A percentile compares a stretch with the other conserved stretches of the same genome.
Evolutionary conservation across 2,888 invertebrate genomes (phyloP).

Genomic region (Patella depressa): DNA sequence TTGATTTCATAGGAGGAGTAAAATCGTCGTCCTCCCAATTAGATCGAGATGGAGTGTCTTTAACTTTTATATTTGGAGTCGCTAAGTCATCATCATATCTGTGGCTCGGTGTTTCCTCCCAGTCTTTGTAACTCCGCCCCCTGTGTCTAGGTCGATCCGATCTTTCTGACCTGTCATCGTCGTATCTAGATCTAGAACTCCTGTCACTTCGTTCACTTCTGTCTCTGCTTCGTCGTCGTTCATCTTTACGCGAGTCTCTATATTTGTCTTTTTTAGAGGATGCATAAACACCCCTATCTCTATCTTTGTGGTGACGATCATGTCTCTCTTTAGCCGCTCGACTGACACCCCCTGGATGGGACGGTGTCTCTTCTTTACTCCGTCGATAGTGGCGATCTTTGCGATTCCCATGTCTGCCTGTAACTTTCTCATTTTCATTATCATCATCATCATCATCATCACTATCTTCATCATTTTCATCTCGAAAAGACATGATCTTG

Average conservation of each 20-base stretch:
- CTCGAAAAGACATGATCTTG: constrained; percentile 59
- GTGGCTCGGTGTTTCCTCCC: constrained; percentile 67
- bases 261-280: constrained; percentile 80
- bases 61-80: constrained; percentile 81
- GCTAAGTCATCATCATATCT: constrained; percentile 84
- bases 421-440: constrained; percentile 27
- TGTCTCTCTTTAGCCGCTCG: constrained; percentile 83
- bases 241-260: constrained; percentile 75
- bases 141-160: constrained; percentile 42
- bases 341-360: constrained; percentile 93
- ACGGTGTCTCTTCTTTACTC: constrained; percentile 89
- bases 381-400: constrained; percentile 79
- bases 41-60: constrained; percentile 77
- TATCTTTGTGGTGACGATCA: constrained; percentile 75
- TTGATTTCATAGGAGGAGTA: constrained; percentile 75
- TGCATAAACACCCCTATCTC: constrained; percentile 81
- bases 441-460: constrained; percentile 43
- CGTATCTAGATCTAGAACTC: constrained; percentile 22
- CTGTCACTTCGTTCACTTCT: constrained; percentile 46
- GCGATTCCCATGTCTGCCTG: background rate
- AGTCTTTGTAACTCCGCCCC: constrained; percentile 57
- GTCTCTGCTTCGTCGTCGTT: constrained; percentile 29
- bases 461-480: constrained; percentile 53
- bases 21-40: constrained; percentile 78
- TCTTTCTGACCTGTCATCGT: constrained; percentile 26